phyloP scores from a whole-genome alignment of 1,140 invertebrate species.

The Drosophila littoralis region DNA sequence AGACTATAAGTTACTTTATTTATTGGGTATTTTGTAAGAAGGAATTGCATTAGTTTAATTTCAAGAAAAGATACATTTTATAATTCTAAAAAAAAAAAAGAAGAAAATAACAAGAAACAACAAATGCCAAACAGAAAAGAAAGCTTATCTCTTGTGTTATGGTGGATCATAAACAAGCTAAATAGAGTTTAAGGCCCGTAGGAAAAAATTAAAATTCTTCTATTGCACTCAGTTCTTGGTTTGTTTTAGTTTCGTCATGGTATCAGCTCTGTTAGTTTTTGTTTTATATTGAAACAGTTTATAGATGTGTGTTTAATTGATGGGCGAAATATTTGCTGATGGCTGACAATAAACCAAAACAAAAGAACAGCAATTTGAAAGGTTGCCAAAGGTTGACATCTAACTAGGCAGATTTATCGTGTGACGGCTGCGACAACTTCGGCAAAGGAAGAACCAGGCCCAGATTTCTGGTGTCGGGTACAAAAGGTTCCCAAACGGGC shows the following conservation, averaged over 20 bases:
- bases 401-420: conserved; percentile 27
- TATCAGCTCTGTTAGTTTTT: conserved; percentile 1
- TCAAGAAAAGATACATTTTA: too few species aligned
- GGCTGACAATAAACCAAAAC: conserved; percentile 26
- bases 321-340: conserved; percentile 7
- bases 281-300: background rate
- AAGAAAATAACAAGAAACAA: too few species aligned
- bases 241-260: conserved; percentile 14
- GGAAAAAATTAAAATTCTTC: conserved; percentile 5
- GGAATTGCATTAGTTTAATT: too few species aligned
- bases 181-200: background rate
- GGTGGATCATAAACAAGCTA: background rate
- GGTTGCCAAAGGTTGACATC: conserved; percentile 28
- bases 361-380: conserved; percentile 38
- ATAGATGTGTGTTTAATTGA: conserved; percentile 3
- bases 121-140: too few species aligned
- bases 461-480: conserved; percentile 55
- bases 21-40: too few species aligned
- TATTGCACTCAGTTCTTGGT: conserved; percentile 22
- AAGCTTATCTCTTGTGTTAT: background rate
- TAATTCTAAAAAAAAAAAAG: too few species aligned
- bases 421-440: conserved; percentile 8
- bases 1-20: too few species aligned
- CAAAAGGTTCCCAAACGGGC: conserved; percentile 58
- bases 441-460: conserved; percentile 36